Base-by-base conservation (phyloP, 2,888 invertebrate species). In the Corythucha ciliata region DNA sequence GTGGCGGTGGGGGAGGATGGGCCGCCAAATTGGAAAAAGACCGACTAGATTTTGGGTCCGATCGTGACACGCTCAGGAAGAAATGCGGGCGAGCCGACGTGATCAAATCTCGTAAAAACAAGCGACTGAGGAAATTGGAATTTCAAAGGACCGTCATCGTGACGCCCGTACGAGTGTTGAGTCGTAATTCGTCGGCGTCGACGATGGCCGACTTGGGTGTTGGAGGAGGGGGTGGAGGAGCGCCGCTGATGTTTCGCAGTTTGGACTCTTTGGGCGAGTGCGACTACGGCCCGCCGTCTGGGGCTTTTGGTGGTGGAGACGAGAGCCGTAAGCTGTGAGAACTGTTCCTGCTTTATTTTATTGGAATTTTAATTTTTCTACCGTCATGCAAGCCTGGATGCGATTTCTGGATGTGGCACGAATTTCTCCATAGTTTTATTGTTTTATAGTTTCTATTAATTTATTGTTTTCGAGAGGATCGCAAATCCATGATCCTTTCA, bases 271-370 rank as follows among this genome's bases (percentile, higher is more conserved):
- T 46, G 34, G 49, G 29, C 27, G 26, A 25, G 20, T 39, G 41
- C 40, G 40, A n/a, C n/a, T n/a, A n/a, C n/a, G n/a, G n/a, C n/a
- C n/a, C n/a, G n/a, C n/a, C n/a, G n/a, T n/a, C n/a, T n/a, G n/a
- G n/a, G n/a, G n/a, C n/a, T n/a, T 33, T 7, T 5, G 4, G 4
- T 29, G 36, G 42, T 20, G 7, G 25, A 22, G 52, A 16, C 36
- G 56, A 57, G 53, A 55, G 58, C 54, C 58, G 61, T 62, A 62
- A 62, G 61, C 62, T 62, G 62, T 62, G 62, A 62, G 62, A 62
- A 59, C 53, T 58, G 45, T 49, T 54, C 59, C 55, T 57, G 59
- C 59, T 61, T 60, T 51, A n/a, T n/a, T n/a, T n/a, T n/a, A n/a
- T n/a, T n/a, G n/a, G n/a, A n/a, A n/a, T n/a, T n/a, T n/a, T n/a